A percentile compares a stretch with the other conserved stretches of the same genome.
Conservation (phyloP, 2,888 invertebrate genomes). For the Caenorhabditis becei region DNA sequence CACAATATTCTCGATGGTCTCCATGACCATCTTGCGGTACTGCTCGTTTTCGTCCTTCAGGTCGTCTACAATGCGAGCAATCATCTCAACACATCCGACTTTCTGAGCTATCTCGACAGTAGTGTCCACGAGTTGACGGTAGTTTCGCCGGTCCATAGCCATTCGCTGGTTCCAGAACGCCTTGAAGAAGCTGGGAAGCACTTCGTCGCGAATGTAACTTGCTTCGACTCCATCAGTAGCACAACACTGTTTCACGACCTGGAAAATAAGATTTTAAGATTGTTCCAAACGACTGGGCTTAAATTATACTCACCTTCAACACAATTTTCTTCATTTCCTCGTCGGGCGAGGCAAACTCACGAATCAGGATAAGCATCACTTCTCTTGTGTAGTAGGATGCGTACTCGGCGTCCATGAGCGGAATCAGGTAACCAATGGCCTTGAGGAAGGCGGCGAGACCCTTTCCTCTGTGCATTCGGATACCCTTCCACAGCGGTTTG, state of each 20-base stretch:
- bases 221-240: conserved; percentile 99
- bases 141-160: conserved; percentile 98
- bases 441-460: conserved; percentile 99
- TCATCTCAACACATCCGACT: conserved; percentile 99
- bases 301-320: conserved; percentile 87
- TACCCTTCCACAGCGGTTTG: conserved; percentile 98
- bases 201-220: conserved; percentile 99
- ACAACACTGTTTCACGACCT: conserved; percentile 99
- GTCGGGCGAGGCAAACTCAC: conserved; percentile 99
- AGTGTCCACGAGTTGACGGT: conserved; percentile 91
- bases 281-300: neutral
- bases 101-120: conserved; percentile 99
- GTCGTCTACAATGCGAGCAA: conserved; percentile 97
- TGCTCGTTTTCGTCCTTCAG: conserved; percentile 99
- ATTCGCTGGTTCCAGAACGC: conserved; percentile 99
- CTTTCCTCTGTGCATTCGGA: conserved; percentile 89
- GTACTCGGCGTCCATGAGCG: conserved; percentile 97
- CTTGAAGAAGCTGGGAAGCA: conserved; percentile 83
- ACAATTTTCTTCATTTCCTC: conserved; percentile 99
- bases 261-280: conserved; percentile 38
- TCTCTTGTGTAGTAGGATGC: conserved; percentile 99
- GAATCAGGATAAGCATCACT: conserved; percentile 98
- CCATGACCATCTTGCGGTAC: conserved; percentile 99
- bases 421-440: conserved; percentile 98
- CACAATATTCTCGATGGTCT: conserved; percentile 90